Evolutionary conservation across 2,797 vertebrate species (phyloP), one percentile per base, ranked within the genome.

Genomic region (Gymnoscopelus microlampas): DNA sequence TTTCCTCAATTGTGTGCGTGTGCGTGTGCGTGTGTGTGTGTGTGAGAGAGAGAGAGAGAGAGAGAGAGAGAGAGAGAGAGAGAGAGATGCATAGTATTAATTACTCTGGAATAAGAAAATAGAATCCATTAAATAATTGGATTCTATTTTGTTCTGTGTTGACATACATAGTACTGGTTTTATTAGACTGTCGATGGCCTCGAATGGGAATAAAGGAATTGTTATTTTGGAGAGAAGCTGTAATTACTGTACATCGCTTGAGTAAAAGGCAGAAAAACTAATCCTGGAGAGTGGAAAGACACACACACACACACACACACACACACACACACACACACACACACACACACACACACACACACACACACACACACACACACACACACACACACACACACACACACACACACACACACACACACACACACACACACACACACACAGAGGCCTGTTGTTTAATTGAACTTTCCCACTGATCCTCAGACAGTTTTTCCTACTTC

Each of bases 181-280:
- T 26, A 26, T 26, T 26, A 26, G 26, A 26, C 26, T 26, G 26
- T 26, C 4, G 29, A 32, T 32, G 29, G 29, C 29, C 3, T 32
- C 29, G 48, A 13, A 14, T 10, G 10, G 49, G 14, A n/a, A 51
- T 3, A 51, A n/a, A 51, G 13, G 49, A 5, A 50, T 82, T 83
- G 75, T 77, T 87, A 71, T 80, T 87, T 84, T 82, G 61, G 56
- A 80, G 78, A 82, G 79, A 76, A 75, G 73, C 84, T 76, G 81
- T 88, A 88, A 90, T 89, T 89, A 90, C 88, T 87, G n/a, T n/a
- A n/a, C n/a, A n/a, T 80, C 70, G 81, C 69, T 85, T 88, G 88
- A 91, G 92, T 87, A 91, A 39, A 39, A 78, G 77, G 81, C 78
- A 84, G 80, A 88, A 88, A 86, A 88, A 88, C 71, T 85, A 88